A percentile compares a stretch with the other conserved stretches of the same genome.
phyloP scores from a whole-genome alignment of 2,113 vertebrate species.

The Epinephelus cyanopodus region DNA sequence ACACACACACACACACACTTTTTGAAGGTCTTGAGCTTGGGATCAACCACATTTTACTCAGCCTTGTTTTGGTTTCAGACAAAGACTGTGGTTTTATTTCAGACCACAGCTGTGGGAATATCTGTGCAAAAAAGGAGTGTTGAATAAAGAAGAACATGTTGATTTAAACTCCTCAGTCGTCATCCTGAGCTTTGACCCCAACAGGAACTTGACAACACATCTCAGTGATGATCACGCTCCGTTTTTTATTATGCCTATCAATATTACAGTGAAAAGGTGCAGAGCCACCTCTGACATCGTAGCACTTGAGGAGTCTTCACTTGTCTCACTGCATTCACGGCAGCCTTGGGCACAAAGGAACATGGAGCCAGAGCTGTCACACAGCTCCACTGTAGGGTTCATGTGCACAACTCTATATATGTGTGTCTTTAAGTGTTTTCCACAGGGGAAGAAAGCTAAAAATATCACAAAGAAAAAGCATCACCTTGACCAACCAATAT shows the following conservation, averaged over 20 bases:
- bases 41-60: no score
- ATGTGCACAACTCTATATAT: not conserved
- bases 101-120: no score
- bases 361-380: not conserved
- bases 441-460: not conserved
- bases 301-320: not conserved
- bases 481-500: conserved; percentile 11
- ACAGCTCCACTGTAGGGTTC: not conserved
- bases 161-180: no score
- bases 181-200: no score
- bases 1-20: no score
- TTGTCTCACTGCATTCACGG: conserved; percentile 4
- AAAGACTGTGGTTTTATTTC: no score
- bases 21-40: no score
- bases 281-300: not conserved
- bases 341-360: not conserved
- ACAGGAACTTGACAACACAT: conserved; percentile 10
- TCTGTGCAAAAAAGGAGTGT: no score
- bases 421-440: not conserved
- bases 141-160: no score
- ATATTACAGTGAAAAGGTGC: conserved; percentile 14
- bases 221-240: conserved; percentile 8
- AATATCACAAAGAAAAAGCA: not conserved
- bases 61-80: no score
- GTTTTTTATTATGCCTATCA: conserved; percentile 31